A percentile compares a stretch with the other conserved stretches of the same genome.
phyloP scores from a whole-genome alignment of 2,113 vertebrate genomes.

The Hipposideros armiger region DNA sequence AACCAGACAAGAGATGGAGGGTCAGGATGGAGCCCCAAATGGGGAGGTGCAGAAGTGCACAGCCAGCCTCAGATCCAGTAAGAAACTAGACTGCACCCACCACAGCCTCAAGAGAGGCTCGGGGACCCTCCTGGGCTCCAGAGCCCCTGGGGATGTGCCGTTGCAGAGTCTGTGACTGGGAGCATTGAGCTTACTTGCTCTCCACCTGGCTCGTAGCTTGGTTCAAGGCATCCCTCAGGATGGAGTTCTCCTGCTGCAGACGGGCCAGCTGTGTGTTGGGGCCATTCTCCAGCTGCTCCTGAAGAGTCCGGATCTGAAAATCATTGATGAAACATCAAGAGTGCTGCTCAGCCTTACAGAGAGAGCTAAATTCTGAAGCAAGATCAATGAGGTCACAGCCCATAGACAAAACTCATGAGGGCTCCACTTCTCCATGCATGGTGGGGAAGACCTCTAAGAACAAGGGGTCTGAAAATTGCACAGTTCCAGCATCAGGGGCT shows the following conservation, averaged over 20 bases:
- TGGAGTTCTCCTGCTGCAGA: slow-evolving; percentile 97
- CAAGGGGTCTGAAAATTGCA: background rate
- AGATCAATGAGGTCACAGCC: background rate
- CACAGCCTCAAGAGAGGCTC: background rate
- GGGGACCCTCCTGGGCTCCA: background rate
- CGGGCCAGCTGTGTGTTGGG: slow-evolving; percentile 94
- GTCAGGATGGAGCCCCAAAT: accelerated
- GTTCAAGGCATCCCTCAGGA: slow-evolving; percentile 96
- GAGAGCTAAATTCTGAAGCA: background rate
- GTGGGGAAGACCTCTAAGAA: background rate
- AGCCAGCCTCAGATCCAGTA: background rate
- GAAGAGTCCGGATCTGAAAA: slow-evolving; percentile 91
- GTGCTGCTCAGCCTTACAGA: background rate
- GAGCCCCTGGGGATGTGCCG: background rate
- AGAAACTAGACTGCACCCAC: background rate
- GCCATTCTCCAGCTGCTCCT: slow-evolving; percentile 97
- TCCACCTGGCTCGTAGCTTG: slow-evolving; percentile 96
- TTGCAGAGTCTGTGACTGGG: too few relatives aligned
- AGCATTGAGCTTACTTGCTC: slow-evolving; percentile 92
- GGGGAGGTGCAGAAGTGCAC: background rate
- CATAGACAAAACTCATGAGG: background rate
- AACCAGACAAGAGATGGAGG: background rate
- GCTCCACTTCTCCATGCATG: background rate
- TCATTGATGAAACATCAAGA: background rate
- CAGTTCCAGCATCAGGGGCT: background rate